phyloP scores from a whole-genome alignment of 2,113 vertebrate genomes.

The Montifringilla adamsi region DNA sequence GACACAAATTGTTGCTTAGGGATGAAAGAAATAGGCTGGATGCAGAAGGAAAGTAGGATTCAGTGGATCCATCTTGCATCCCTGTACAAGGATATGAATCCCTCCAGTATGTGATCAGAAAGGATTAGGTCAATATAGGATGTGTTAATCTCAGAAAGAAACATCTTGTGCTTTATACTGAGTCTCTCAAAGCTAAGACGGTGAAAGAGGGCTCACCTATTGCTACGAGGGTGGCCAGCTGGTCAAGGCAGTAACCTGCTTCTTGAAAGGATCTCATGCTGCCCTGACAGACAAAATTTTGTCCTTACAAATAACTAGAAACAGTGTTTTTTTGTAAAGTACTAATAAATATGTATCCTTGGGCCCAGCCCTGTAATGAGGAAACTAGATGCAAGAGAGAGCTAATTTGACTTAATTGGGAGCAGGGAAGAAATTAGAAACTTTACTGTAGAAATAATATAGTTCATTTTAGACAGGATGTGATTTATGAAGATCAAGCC shows the following conservation, averaged over 20 bases:
- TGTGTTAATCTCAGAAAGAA: background rate
- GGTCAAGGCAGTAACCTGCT: background rate
- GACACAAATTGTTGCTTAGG: background rate
- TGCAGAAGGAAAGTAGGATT: background rate
- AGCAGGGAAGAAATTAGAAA: background rate
- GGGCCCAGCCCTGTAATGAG: background rate
- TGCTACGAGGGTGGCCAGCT: background rate
- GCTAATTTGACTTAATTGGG: constrained; percentile 30
- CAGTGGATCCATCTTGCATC: background rate
- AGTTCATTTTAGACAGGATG: background rate
- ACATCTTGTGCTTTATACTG: background rate
- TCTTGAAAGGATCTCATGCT: background rate
- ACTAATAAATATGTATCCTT: background rate
- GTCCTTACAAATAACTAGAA: background rate
- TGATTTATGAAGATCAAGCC: constrained; percentile 20
- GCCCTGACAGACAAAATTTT: background rate
- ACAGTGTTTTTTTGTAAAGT: background rate
- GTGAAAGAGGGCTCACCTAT: background rate
- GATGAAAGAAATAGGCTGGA: background rate
- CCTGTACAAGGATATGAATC: background rate
- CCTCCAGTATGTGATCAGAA: background rate
- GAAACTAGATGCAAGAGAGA: background rate
- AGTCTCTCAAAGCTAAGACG: background rate
- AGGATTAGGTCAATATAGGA: background rate
- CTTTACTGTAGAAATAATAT: background rate